phyloP scores from a whole-genome alignment of 2,888 invertebrate species.

The Pammene aurita region DNA sequence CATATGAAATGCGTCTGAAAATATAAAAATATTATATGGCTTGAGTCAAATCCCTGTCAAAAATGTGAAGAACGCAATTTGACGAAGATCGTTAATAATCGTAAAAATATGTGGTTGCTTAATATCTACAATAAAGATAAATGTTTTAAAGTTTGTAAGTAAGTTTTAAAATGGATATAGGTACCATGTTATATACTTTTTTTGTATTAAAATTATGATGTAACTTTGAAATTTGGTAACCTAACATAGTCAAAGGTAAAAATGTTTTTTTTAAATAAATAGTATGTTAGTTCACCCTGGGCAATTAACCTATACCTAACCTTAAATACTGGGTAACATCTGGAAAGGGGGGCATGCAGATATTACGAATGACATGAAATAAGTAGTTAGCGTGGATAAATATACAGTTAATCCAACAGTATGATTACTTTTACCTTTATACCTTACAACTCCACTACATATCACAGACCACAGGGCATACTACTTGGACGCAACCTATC shows the following conservation, averaged over 20 bases:
- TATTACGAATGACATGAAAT: not conserved
- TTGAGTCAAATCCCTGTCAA: too few species aligned
- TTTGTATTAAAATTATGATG: not conserved
- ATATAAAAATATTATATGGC: too few species aligned
- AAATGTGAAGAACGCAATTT: too few species aligned
- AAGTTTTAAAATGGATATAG: too few species aligned
- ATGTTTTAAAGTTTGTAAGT: too few species aligned
- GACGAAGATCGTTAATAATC: too few species aligned
- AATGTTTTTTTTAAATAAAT: not conserved
- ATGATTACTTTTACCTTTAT: slow-evolving; percentile 32
- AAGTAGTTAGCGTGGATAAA: slow-evolving; percentile 19
- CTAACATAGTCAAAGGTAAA: slow-evolving; percentile 9
- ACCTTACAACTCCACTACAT: slow-evolving; percentile 55
- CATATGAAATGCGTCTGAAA: too few species aligned
- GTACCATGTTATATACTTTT: too few species aligned
- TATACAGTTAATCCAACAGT: slow-evolving; percentile 41
- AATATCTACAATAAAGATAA: too few species aligned
- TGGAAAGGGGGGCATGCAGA: slow-evolving; percentile 15
- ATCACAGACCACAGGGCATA: slow-evolving; percentile 64
- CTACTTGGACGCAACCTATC: slow-evolving; percentile 53
- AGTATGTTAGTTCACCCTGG: not conserved
- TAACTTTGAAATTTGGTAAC: slow-evolving; percentile 9
- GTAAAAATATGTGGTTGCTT: too few species aligned
- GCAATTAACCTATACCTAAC: slow-evolving; percentile 13
- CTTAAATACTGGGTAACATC: slow-evolving; percentile 27